Evolutionary conservation across 2,113 vertebrate genomes (phyloP).

Genomic region (Pao palembangensis): DNA sequence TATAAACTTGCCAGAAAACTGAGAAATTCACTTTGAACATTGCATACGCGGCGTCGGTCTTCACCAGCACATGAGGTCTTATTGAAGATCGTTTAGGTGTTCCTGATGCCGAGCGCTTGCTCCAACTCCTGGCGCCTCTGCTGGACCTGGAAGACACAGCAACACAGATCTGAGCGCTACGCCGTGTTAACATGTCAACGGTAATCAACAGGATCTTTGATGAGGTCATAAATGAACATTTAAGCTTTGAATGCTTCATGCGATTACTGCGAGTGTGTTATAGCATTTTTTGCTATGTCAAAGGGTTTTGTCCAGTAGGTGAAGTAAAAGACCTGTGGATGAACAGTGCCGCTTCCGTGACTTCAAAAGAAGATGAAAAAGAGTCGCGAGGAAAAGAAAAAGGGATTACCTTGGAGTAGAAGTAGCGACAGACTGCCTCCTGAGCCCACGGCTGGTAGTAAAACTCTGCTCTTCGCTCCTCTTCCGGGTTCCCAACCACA

Average conservation of each 20-base stretch:
- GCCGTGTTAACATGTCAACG: neutral
- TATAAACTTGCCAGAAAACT: constrained; percentile 33
- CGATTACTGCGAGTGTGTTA: too few relatives aligned
- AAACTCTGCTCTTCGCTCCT: constrained; percentile 95
- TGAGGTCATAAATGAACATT: too few relatives aligned
- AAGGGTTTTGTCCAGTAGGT: too few relatives aligned
- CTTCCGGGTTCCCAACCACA: constrained; percentile 95
- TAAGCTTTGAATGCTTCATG: too few relatives aligned
- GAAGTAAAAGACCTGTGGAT: neutral
- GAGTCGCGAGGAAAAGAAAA: neutral
- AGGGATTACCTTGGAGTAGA: constrained; percentile 91
- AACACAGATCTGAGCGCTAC: neutral
- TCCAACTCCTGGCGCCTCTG: constrained; percentile 96
- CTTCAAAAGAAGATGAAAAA: neutral
- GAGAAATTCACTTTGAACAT: constrained; percentile 27
- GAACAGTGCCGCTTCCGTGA: neutral
- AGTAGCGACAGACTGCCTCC: constrained; percentile 96
- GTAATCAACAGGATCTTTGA: too few relatives aligned
- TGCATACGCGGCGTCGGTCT: constrained; percentile 10
- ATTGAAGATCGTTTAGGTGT: constrained; percentile 75
- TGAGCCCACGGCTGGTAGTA: constrained; percentile 99
- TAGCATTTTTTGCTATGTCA: too few relatives aligned
- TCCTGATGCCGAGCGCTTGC: constrained; percentile 96
- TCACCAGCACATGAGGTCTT: constrained; percentile 6
- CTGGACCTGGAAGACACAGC: constrained; percentile 83